These are phyloP conservation scores for Ameiurus melas DNA, from an alignment of 2,113 vertebrate species.

Conservation along the genomic window DNA sequence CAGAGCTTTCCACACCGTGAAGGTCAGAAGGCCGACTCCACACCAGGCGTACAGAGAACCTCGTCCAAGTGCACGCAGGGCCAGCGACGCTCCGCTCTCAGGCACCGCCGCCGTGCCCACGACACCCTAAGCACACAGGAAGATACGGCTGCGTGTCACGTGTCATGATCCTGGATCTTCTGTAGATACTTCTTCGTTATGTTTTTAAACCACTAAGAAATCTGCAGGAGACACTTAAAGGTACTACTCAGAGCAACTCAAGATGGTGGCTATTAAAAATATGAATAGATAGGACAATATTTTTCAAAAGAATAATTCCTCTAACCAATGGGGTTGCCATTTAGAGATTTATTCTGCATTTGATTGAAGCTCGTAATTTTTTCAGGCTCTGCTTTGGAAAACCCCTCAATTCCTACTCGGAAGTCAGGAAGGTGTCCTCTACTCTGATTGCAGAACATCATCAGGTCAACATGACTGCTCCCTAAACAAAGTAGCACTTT, in stretches of 20 bases:
- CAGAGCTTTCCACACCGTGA: conserved; percentile 83
- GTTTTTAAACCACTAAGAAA: neutral
- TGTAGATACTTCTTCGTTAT: neutral
- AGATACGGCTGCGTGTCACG: neutral
- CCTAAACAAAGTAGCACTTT: too few species aligned
- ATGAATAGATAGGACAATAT: neutral
- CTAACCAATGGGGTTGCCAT: neutral
- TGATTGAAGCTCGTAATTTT: neutral
- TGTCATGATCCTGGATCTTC: neutral
- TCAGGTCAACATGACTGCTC: neutral
- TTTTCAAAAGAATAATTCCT: neutral
- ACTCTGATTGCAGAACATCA: too few species aligned
- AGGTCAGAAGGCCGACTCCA: conserved; percentile 84
- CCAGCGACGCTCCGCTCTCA: conserved; percentile 85
- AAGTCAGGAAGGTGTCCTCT: neutral
- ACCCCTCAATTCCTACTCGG: too few species aligned
- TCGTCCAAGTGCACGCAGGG: conserved; percentile 87
- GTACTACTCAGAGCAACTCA: neutral
- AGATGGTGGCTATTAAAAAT: neutral
- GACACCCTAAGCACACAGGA: conserved; percentile 73
- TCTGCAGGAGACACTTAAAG: neutral
- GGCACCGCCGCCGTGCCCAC: conserved; percentile 74
- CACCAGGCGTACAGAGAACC: conserved; percentile 89
- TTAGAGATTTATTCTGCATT: neutral
- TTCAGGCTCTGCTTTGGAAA: neutral